A percentile compares a stretch with the other conserved stretches of the same genome.
These are phyloP conservation scores for Anthophora plumipes DNA, from an alignment of 2,888 invertebrate species.

Conservation along the genomic window DNA sequence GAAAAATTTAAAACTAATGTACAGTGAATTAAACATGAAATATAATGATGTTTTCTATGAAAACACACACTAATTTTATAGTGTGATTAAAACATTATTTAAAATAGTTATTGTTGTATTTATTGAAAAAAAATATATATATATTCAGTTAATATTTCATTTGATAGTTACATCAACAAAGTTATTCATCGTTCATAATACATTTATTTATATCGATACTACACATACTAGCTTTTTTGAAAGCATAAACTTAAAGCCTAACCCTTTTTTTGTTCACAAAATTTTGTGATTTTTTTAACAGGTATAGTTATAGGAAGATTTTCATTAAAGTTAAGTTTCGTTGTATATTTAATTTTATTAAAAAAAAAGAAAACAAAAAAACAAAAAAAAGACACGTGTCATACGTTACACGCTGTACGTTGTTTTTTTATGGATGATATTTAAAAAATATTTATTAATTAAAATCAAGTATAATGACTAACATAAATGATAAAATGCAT, in stretches of 20 bases:
- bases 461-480: slow-evolving; percentile 9
- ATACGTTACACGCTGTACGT: neutral
- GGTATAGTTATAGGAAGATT: neutral
- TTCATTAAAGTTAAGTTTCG: neutral
- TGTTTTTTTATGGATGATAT: neutral
- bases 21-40: neutral
- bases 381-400: neutral
- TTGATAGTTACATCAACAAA: neutral
- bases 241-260: neutral
- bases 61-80: slow-evolving; percentile 11
- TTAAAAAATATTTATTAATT: neutral
- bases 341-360: neutral
- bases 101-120: slow-evolving; percentile 9
- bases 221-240: neutral
- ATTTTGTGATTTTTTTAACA: neutral
- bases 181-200: neutral
- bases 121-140: slow-evolving; percentile 11
- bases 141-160: neutral
- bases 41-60: slow-evolving; percentile 16
- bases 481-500: neutral
- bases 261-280: slow-evolving; percentile 1
- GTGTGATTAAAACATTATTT: slow-evolving; percentile 14
- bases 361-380: neutral
- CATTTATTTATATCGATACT: slow-evolving; percentile 4
- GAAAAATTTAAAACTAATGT: slow-evolving; percentile 66